Percentiles rank a stretch among this genome's conserved stretches.
These are phyloP conservation scores for Amiota communis DNA, from an alignment of 2,888 invertebrate species.

Conservation along the genomic window DNA sequence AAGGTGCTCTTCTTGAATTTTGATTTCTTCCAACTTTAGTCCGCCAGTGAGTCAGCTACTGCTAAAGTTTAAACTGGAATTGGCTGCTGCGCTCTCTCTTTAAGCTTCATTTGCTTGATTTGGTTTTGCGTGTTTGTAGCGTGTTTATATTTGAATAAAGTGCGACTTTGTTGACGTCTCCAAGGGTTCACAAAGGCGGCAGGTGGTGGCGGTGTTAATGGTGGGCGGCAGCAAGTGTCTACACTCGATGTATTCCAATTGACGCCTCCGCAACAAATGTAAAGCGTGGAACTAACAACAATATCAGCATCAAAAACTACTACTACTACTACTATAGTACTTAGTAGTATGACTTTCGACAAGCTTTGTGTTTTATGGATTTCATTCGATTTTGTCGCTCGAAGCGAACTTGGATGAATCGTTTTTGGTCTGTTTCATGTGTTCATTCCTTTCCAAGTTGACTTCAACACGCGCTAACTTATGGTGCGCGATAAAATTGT, in stretches of 20 bases:
- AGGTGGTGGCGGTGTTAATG: slow-evolving; percentile 23
- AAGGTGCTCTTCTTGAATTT: too few relatives aligned
- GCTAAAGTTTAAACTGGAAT: neutral
- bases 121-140: slow-evolving; percentile 53
- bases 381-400: slow-evolving; percentile 41
- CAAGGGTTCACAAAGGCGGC: slow-evolving; percentile 25
- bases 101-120: slow-evolving; percentile 16
- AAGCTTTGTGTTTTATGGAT: slow-evolving; percentile 7
- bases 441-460: neutral
- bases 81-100: slow-evolving; percentile 30
- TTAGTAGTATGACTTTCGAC: slow-evolving; percentile 12
- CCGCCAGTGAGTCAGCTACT: too few relatives aligned
- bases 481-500: slow-evolving; percentile 10
- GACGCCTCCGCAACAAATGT: slow-evolving; percentile 43
- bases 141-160: slow-evolving; percentile 64
- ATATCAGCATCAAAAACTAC: neutral
- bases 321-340: neutral
- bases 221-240: slow-evolving; percentile 16
- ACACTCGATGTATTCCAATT: slow-evolving; percentile 40
- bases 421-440: neutral
- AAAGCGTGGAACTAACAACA: neutral
- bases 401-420: slow-evolving; percentile 35
- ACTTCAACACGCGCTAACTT: slow-evolving; percentile 35
- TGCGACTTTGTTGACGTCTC: slow-evolving; percentile 29
- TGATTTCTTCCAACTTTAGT: too few relatives aligned